A percentile compares a stretch with the other conserved stretches of the same genome.
These are phyloP conservation scores for Cistogaster globosa DNA, from an alignment of 2,888 invertebrate genomes.

Conservation along the genomic window DNA sequence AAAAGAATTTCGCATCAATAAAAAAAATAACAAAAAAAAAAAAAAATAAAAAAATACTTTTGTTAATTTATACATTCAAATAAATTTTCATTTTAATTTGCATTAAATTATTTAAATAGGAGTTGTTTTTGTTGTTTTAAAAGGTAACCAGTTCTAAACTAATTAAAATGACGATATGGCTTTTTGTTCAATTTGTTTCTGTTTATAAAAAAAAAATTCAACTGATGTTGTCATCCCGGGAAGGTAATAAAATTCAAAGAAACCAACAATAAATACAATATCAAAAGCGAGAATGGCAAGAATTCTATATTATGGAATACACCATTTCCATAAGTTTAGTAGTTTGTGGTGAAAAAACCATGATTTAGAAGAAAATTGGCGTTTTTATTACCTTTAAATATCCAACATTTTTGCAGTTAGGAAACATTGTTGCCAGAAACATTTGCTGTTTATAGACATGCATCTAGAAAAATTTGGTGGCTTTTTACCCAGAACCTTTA, in stretches of 20 bases:
- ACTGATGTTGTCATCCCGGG: conserved; percentile 69
- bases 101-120: conserved; percentile 65
- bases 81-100: conserved; percentile 67
- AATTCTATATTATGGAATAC: neutral
- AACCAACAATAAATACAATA: conserved; percentile 54
- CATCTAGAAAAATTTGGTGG: too few species aligned
- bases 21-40: neutral
- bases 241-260: conserved; percentile 44
- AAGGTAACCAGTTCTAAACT: conserved; percentile 69
- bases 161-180: conserved; percentile 65
- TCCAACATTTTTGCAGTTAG: too few species aligned
- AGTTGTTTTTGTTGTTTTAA: conserved; percentile 36
- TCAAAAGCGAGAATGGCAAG: conserved; percentile 18
- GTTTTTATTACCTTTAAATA: too few species aligned
- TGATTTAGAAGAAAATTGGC: too few species aligned
- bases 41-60: neutral
- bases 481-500: too few species aligned
- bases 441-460: too few species aligned
- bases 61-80: conserved; percentile 50
- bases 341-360: too few species aligned
- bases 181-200: conserved; percentile 57
- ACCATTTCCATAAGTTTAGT: conserved; percentile 8
- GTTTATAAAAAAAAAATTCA: conserved; percentile 40
- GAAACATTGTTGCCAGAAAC: too few species aligned
- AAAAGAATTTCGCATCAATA: conserved; percentile 54